Base-by-base conservation (phyloP, 2,113 vertebrate genomes). In the Cnemophilus loriae region DNA sequence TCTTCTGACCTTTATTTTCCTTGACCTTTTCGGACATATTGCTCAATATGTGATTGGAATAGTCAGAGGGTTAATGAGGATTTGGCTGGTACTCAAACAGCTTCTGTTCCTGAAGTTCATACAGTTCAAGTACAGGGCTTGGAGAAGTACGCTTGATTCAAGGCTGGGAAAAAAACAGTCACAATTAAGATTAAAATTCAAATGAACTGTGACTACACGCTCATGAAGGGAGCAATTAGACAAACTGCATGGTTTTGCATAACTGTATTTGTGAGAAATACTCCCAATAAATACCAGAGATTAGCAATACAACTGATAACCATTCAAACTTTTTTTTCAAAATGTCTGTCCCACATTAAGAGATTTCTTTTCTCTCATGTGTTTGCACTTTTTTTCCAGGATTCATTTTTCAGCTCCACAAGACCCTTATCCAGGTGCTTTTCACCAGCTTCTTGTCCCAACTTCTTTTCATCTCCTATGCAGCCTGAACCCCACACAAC, bases 381-480 rank as follows among this genome's bases (percentile, higher is more conserved):
- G 16, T 33, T 47, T 81, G 7, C 16, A 6, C 4, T 28, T 49
- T 77, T 65, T 63, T 49, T 24, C 22, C 11, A 39, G 41, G 42
- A 22, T 20, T 50, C 2, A 37, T 91, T 94, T 94, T 85, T 68
- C 24, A 76, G 4, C 19, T 69, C n/a, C 33, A 32, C 3, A 53
- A 64, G 27, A 16, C 21, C 13, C 6, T 82, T 81, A 21, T n/a
- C 65, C 41, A 60, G 41, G n/a, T 37, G 13, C 32, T 68, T 35
- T 79, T 61, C 10, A 19, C 32, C 24, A 70, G 24, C 22, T 77
- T 75, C 2, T 3, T 20, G 3, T 70, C 11, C 14, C n/a, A 83
- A 0, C 12, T 41, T n/a, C 52, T 30, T 15, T 17, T 56, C 19
- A 12, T 52, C 39, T 41, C 50, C 4, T 4, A 6, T 42, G 10